These are phyloP conservation scores for Petroica traversi DNA, from an alignment of 2,113 vertebrate species.

Conservation along the genomic window DNA sequence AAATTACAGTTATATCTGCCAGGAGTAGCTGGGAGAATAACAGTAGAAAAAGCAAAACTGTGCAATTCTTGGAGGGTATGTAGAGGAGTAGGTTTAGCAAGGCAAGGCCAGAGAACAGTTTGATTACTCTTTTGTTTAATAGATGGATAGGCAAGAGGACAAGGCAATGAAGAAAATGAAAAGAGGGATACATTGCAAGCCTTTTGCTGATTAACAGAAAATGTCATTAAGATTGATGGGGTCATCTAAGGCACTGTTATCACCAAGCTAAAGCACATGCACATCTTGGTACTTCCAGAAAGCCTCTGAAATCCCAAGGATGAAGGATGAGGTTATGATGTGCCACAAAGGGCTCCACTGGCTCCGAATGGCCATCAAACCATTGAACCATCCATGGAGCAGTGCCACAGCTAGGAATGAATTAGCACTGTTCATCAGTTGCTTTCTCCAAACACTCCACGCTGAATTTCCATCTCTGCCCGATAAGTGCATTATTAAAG, in stretches of 20 bases:
- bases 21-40: neutral
- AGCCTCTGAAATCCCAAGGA: slow-evolving; percentile 41
- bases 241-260: slow-evolving; percentile 25
- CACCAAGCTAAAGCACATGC: slow-evolving; percentile 1
- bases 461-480: neutral
- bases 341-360: slow-evolving; percentile 34
- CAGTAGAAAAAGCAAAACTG: neutral
- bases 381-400: neutral
- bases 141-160: neutral
- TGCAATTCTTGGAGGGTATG: neutral
- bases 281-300: slow-evolving; percentile 61
- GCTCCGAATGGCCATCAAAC: slow-evolving; percentile 44
- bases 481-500: slow-evolving; percentile 10
- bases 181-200: slow-evolving; percentile 14
- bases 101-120: neutral
- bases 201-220: slow-evolving; percentile 54
- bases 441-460: neutral
- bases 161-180: slow-evolving; percentile 37
- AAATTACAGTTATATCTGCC: neutral
- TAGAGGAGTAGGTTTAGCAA: neutral
- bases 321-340: slow-evolving; percentile 47
- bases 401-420: neutral
- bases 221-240: slow-evolving; percentile 56
- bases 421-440: neutral
- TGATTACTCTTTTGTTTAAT: neutral